phyloP scores from a whole-genome alignment of 2,888 invertebrate species.

The Morpho deidamia region DNA sequence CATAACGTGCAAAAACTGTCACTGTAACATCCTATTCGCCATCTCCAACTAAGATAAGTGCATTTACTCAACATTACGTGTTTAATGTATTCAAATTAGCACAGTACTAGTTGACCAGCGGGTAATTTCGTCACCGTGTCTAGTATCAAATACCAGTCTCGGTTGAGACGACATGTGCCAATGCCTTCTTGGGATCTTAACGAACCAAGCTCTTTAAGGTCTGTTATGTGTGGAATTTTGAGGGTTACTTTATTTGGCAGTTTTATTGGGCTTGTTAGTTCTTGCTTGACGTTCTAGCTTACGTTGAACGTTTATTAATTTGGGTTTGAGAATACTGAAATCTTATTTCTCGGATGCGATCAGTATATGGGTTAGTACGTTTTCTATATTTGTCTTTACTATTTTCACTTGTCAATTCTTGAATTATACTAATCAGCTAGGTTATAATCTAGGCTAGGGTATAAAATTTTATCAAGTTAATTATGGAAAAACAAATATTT shows the following conservation, averaged over 20 bases:
- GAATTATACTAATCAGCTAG: no score
- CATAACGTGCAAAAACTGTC: not conserved
- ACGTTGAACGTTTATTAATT: constrained; percentile 15
- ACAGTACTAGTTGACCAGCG: constrained; percentile 13
- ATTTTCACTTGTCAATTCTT: no score
- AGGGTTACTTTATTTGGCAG: constrained; percentile 31
- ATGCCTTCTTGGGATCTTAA: constrained; percentile 45
- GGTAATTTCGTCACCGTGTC: constrained; percentile 28
- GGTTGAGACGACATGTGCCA: constrained; percentile 51
- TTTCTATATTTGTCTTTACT: no score
- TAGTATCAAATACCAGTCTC: constrained; percentile 31
- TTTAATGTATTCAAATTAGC: not conserved
- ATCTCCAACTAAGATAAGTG: not conserved
- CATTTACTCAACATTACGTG: constrained; percentile 11
- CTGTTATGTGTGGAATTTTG: constrained; percentile 43
- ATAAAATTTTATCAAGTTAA: no score
- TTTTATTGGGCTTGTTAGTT: constrained; percentile 25
- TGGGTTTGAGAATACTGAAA: constrained; percentile 7
- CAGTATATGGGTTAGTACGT: no score
- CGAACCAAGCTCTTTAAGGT: constrained; percentile 44
- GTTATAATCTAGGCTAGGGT: no score
- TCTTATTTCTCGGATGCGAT: no score
- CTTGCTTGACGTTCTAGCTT: constrained; percentile 2
- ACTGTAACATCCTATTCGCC: not conserved
- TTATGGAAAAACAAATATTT: no score